phyloP scores from a whole-genome alignment of 2,113 vertebrate species.

The Oryzias melastigma region DNA sequence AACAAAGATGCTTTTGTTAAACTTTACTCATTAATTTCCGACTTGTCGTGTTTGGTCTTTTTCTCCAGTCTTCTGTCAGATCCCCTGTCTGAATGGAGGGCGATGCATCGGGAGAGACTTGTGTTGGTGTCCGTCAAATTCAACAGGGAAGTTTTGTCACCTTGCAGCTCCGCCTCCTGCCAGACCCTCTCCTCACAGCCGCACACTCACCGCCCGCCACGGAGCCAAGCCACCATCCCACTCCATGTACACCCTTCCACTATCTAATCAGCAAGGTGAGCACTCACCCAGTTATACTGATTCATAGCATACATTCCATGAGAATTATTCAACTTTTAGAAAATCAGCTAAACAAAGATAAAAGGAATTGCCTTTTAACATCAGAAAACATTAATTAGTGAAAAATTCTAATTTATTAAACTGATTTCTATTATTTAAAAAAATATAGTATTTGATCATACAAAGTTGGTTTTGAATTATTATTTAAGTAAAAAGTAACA shows the following conservation, averaged over 20 bases:
- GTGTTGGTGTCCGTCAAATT: conserved; percentile 82
- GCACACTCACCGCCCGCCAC: conserved; percentile 39
- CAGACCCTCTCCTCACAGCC: conserved; percentile 42
- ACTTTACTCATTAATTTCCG: background rate
- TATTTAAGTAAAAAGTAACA: no score
- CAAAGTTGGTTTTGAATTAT: no score
- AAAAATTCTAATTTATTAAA: no score
- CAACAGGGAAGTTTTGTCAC: conserved; percentile 82
- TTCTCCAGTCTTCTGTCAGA: conserved; percentile 79
- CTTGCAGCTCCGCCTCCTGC: conserved; percentile 63
- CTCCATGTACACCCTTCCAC: conserved; percentile 77
- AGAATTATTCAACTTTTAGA: no score
- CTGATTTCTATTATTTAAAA: no score
- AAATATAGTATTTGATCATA: no score
- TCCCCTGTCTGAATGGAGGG: conserved; percentile 78
- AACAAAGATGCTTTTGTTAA: no score
- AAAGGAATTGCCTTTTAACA: no score
- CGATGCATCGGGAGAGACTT: conserved; percentile 76
- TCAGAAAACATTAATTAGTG: no score
- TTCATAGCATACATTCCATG: no score
- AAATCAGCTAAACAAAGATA: no score
- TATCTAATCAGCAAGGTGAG: conserved; percentile 80
- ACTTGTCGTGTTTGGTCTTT: conserved; percentile 12
- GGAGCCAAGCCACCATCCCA: conserved; percentile 60
- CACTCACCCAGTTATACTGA: background rate